A percentile compares a stretch with the other conserved stretches of the same genome.
These are phyloP conservation scores for Drosophila sturtevanti DNA, from an alignment of 1,140 invertebrate species.

Conservation along the genomic window DNA sequence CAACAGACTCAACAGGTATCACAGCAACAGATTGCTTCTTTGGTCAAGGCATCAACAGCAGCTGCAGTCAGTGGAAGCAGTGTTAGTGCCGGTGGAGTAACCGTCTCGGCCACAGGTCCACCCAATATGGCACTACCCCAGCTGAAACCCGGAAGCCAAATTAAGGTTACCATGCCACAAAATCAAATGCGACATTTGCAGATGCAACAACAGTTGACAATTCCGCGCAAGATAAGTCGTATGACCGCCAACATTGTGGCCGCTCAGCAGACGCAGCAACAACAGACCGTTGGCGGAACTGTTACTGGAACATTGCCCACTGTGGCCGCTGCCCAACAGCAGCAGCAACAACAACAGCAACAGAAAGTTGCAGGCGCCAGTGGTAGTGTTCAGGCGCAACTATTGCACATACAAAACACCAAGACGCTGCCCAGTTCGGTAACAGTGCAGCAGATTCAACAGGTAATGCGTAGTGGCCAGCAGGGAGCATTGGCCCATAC, in stretches of 20 bases:
- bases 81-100: slow-evolving; percentile 63
- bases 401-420: slow-evolving; percentile 79
- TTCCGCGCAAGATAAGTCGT: slow-evolving; percentile 86
- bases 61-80: slow-evolving; percentile 66
- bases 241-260: slow-evolving; percentile 81
- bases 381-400: slow-evolving; percentile 71
- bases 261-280: slow-evolving; percentile 57
- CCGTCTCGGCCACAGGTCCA: slow-evolving; percentile 82
- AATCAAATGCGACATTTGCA: slow-evolving; percentile 88
- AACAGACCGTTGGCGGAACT: slow-evolving; percentile 76
- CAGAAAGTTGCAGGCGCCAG: slow-evolving; percentile 37
- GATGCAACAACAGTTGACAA: slow-evolving; percentile 87
- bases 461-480: slow-evolving; percentile 88
- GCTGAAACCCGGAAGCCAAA: slow-evolving; percentile 76
- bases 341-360: slow-evolving; percentile 49
- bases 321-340: slow-evolving; percentile 33
- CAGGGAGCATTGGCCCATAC: slow-evolving; percentile 60
- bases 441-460: slow-evolving; percentile 90
- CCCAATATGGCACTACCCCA: slow-evolving; percentile 82
- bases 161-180: slow-evolving; percentile 84
- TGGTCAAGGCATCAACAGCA: slow-evolving; percentile 83
- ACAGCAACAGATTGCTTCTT: slow-evolving; percentile 73
- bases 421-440: slow-evolving; percentile 87
- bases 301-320: slow-evolving; percentile 49
- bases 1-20: slow-evolving; percentile 68